Percentiles rank a stretch among this genome's conserved stretches.
These are phyloP conservation scores for Drosophila barbarae DNA, from an alignment of 2,888 invertebrate genomes.

Conservation along the genomic window DNA sequence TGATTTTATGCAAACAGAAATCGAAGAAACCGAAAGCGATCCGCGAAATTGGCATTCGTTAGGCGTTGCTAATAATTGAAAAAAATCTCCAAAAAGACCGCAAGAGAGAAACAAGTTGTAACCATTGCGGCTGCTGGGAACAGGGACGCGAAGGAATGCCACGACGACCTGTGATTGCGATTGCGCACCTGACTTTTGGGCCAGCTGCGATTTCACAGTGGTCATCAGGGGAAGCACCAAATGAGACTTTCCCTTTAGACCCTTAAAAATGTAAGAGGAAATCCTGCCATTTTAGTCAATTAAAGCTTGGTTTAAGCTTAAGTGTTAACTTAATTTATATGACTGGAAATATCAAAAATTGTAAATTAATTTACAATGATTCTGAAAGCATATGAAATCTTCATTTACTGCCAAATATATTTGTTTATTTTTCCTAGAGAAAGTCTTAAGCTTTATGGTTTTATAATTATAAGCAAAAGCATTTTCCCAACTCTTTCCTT, in stretches of 20 bases:
- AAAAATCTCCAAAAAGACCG: constrained; percentile 54
- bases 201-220: constrained; percentile 28
- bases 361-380: neutral
- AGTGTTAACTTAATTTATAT: neutral
- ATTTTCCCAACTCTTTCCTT: neutral
- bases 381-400: too few species aligned
- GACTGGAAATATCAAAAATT: too few species aligned
- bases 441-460: neutral
- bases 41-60: constrained; percentile 66
- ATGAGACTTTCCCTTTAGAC: constrained; percentile 3
- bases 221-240: constrained; percentile 1
- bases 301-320: neutral
- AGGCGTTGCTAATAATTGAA: constrained; percentile 73
- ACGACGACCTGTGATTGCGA: constrained; percentile 22
- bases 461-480: neutral
- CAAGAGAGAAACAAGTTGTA: constrained; percentile 36
- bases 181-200: constrained; percentile 38
- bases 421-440: neutral
- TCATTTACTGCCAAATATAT: too few species aligned
- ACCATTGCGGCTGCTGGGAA: constrained; percentile 13
- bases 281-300: neutral
- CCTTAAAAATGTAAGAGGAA: neutral
- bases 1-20: constrained; percentile 63
- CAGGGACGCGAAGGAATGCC: constrained; percentile 62
- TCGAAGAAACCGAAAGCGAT: constrained; percentile 26